A percentile compares a stretch with the other conserved stretches of the same genome.
Evolutionary conservation across 2,113 vertebrate species (phyloP).

Genomic region (Girardinichthys multiradiatus): DNA sequence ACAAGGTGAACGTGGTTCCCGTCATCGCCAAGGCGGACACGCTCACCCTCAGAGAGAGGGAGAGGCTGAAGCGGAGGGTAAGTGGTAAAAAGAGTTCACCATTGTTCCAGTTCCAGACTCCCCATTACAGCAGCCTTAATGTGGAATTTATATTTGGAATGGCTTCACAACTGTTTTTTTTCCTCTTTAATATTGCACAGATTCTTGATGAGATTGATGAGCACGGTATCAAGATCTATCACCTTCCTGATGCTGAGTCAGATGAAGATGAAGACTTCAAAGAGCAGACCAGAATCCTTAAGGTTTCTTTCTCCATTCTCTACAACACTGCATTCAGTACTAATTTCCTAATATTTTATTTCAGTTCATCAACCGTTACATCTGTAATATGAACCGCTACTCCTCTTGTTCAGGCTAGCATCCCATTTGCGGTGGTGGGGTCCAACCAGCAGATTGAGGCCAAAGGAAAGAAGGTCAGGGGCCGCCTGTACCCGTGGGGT

Average conservation of each 20-base stretch:
- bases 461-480: conserved; percentile 98
- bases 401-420: conserved; percentile 85
- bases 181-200: conserved; percentile 65
- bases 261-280: conserved; percentile 99
- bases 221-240: conserved; percentile 98
- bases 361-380: neutral
- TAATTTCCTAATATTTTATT: neutral
- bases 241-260: conserved; percentile 96
- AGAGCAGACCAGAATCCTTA: conserved; percentile 95
- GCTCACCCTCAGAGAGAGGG: conserved; percentile 89
- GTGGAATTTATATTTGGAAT: neutral
- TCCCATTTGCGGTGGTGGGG: conserved; percentile 97
- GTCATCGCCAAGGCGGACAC: conserved; percentile 87
- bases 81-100: conserved; percentile 32
- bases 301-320: conserved; percentile 75
- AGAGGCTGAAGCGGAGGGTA: conserved; percentile 95
- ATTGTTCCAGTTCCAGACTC: conserved; percentile 44
- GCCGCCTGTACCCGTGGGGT: conserved; percentile 96
- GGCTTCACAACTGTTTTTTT: neutral
- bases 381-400: neutral
- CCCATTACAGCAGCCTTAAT: neutral
- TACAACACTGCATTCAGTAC: neutral
- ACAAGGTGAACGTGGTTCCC: conserved; percentile 86
- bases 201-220: conserved; percentile 98
- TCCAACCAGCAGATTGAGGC: conserved; percentile 99